Percentiles rank a stretch among this genome's conserved stretches.
These are phyloP conservation scores for Capreolus pygargus DNA, from an alignment of 2,113 vertebrate genomes.

Conservation along the genomic window DNA sequence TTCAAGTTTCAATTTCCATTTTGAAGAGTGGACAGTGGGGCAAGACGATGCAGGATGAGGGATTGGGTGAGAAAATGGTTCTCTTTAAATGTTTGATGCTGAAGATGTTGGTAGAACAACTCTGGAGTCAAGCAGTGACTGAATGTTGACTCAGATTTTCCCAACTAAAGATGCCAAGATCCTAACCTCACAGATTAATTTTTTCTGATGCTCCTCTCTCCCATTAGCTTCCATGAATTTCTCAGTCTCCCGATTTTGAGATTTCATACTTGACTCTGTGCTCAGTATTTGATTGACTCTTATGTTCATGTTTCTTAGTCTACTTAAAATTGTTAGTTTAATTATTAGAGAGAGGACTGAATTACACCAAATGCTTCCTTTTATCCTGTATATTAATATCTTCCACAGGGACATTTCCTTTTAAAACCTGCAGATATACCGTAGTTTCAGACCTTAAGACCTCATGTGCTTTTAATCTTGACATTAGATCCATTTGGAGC, in stretches of 20 bases:
- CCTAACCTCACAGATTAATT: not conserved
- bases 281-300: conserved; percentile 13
- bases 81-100: not conserved
- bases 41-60: not conserved
- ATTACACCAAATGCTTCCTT: not conserved
- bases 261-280: not conserved
- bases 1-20: conserved; percentile 22
- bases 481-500: not conserved
- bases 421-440: not conserved
- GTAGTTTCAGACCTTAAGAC: not conserved
- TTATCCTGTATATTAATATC: not conserved
- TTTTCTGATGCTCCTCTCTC: not conserved
- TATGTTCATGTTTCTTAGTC: not conserved
- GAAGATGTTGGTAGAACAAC: not conserved
- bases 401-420: not conserved
- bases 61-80: not conserved
- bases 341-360: not conserved
- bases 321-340: not conserved
- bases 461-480: conserved; percentile 19
- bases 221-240: not conserved
- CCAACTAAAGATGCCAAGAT: not conserved
- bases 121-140: not conserved
- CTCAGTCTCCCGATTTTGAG: not conserved
- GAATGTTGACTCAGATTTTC: not conserved
- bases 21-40: not conserved